phyloP scores from a whole-genome alignment of 2,888 invertebrate species.

The Archips xylosteana region DNA sequence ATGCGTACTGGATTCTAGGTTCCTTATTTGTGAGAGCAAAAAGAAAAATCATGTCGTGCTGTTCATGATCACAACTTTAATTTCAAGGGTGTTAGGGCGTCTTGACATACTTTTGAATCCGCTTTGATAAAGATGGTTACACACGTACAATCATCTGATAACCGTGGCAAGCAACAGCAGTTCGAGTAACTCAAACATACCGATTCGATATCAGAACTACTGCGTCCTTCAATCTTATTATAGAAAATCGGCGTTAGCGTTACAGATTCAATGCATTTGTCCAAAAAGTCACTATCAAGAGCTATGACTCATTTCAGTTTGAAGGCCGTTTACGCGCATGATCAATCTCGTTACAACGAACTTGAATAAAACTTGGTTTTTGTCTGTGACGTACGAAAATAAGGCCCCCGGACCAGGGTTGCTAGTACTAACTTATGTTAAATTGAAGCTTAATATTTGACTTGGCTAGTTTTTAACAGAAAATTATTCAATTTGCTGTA shows the following conservation, averaged over 20 bases:
- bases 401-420: too few relatives aligned
- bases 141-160: background rate
- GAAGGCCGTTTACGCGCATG: slow-evolving; percentile 23
- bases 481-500: too few relatives aligned
- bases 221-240: background rate
- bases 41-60: background rate
- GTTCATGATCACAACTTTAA: background rate
- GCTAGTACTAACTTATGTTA: too few relatives aligned
- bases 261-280: slow-evolving; percentile 15
- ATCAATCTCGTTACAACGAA: background rate
- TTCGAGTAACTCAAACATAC: background rate
- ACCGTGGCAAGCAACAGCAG: background rate
- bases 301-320: slow-evolving; percentile 12
- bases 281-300: slow-evolving; percentile 26
- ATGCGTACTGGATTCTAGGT: too few relatives aligned
- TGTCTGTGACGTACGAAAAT: background rate
- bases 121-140: background rate
- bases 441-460: too few relatives aligned
- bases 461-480: too few relatives aligned
- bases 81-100: background rate
- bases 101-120: background rate
- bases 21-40: background rate
- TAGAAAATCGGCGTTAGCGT: slow-evolving; percentile 24
- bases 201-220: background rate
- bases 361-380: slow-evolving; percentile 3